Evolutionary conservation across 2,797 vertebrate genomes (phyloP), one percentile per base, ranked within the genome.

Genomic region (Pterois miles): DNA sequence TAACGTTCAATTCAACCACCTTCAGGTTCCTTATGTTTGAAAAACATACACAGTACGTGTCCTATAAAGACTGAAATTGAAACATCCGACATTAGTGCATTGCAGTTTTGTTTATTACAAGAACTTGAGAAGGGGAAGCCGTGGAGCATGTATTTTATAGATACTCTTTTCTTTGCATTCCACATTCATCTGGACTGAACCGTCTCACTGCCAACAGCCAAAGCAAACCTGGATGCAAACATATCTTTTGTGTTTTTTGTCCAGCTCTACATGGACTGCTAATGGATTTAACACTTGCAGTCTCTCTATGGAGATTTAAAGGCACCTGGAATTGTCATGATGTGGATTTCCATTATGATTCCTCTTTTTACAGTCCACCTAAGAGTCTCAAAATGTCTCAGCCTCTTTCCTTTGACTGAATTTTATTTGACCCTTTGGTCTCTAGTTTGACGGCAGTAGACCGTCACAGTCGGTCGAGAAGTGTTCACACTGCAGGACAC

Each of bases 291-390:
- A 80, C 88, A 90, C 66, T 78, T 68, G 53, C 31, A 60, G 65
- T 58, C 72, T 64, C 79, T 82, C 88, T 88, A 14, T 68, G 57
- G 83, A 78, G 78, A 84, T 87, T 89, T 90, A 74, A 78, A 82
- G 53, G 52, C 84, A 89, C 66, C 90, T 89, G 89, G 84, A 86
- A 86, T 82, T 85, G 82, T 76, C 68, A 88, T 90, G 52, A 75
- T 79, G 48, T 56, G 27, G 48, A 63, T 79, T 87, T 84, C 83
- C 38, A 65, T 68, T 56, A 48, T 66, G 71, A 78, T 85, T 83
- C 40, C 59, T 59, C 27, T 67, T 68, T 82, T 84, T 79, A 80
- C 68, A 74, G 25, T 86, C 65, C 83, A 86, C 74, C n/a, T 46
- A 71, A 74, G 73, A 70, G 59, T 71, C 65, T 59, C 18, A 65